phyloP scores from a whole-genome alignment of 1,140 invertebrate genomes.

The Drosophila kurseongensis region DNA sequence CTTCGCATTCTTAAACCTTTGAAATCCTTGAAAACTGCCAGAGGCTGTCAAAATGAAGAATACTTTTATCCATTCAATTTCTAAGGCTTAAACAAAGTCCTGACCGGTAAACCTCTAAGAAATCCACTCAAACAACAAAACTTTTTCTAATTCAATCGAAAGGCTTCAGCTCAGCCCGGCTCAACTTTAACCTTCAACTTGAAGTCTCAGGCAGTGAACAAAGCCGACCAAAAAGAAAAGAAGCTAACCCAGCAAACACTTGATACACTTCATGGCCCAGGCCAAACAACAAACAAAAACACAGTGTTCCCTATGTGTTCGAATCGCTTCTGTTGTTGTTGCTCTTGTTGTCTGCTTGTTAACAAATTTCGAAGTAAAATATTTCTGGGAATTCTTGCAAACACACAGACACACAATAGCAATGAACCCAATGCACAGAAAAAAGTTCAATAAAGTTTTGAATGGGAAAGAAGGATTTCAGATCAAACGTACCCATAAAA shows the following conservation, averaged over 20 bases:
- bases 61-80: slow-evolving; percentile 12
- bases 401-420: slow-evolving; percentile 28
- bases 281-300: slow-evolving; percentile 52
- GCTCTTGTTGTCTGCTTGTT: slow-evolving; percentile 62
- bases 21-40: slow-evolving; percentile 36
- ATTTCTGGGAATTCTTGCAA: slow-evolving; percentile 70
- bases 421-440: slow-evolving; percentile 13
- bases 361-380: slow-evolving; percentile 78
- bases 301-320: slow-evolving; percentile 46
- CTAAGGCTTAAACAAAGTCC: slow-evolving; percentile 11
- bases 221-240: slow-evolving; percentile 33
- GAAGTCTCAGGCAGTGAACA: slow-evolving; percentile 28
- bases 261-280: slow-evolving; percentile 64
- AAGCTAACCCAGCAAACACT: slow-evolving; percentile 58
- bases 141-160: slow-evolving; percentile 44
- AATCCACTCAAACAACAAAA: slow-evolving; percentile 28
- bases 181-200: slow-evolving; percentile 81
- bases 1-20: neutral
- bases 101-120: slow-evolving; percentile 30
- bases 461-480: neutral
- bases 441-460: neutral
- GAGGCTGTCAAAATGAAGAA: slow-evolving; percentile 37
- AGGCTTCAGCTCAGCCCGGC: slow-evolving; percentile 15
- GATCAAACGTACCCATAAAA: neutral
- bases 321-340: slow-evolving; percentile 23